Base-by-base conservation (phyloP, 2,113 vertebrate species). In the Atractosteus spatula region DNA sequence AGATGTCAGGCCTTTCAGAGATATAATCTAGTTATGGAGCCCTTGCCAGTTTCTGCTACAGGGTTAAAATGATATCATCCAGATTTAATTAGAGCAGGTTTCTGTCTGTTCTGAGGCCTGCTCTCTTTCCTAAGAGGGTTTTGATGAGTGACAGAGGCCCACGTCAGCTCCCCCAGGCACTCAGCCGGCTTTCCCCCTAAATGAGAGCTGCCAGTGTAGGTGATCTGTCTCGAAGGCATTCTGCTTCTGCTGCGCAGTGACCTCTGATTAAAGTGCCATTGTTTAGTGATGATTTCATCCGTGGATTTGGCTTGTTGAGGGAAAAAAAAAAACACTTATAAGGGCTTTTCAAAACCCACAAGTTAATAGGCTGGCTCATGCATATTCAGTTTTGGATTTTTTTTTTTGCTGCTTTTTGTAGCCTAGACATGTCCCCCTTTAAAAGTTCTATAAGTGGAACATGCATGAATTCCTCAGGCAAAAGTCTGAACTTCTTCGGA, bases 221-320 rank as follows among this genome's bases (percentile, higher is more conserved):
- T 68, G 71, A 73, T 73, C 66, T 68, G 43, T 16, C 71, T 59
- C 29, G 62, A 51, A 67, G 71, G 64, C 65, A 73, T 73, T 68
- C 65, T 14, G 66, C 44, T 43, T 43, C 44, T 42, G 66, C 67
- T 73, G 43, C 71, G 45, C 54, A 51, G 66, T 47, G 47, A 14
- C 55, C 41, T 73, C 55, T 43, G 63, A 61, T 67, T 68, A 73
- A 73, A 67, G 65, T 43, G 55, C n/a, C 71, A 67, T 73, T 73
- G 71, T 73, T 73, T 67, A 67, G 10, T 41, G 45, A 56, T 67
- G 64, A 73, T 73, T 43, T 73, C 71, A 66, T 73, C 54, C 17
- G 41, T 14, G 51, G 45, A 16, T 13, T 13, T 13, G 5, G 57
- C 57, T n/a, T 59, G 14, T n/a, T 14, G 57, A 59, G 47, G 8